Conservation (phyloP, 2,797 vertebrate genomes). For the Apodemus agrarius region DNA sequence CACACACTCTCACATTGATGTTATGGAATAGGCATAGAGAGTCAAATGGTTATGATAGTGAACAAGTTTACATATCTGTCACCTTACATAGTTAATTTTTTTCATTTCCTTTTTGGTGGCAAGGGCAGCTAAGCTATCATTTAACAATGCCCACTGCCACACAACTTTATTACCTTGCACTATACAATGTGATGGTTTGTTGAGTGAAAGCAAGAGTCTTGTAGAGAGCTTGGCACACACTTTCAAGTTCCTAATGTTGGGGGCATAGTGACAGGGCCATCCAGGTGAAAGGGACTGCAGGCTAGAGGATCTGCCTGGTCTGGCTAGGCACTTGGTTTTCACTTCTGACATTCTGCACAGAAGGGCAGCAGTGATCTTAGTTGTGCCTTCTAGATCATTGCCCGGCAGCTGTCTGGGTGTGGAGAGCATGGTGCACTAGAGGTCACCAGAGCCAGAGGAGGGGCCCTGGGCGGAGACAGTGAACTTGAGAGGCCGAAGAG, state of each 20-base stretch:
- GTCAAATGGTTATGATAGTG: not conserved
- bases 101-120: not conserved
- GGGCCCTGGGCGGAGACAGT: not conserved
- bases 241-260: not conserved
- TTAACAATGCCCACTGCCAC: not conserved
- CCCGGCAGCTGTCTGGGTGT: not conserved
- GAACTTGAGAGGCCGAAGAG: not conserved
- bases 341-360: not conserved
- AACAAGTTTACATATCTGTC: not conserved
- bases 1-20: not conserved
- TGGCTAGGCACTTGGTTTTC: not conserved
- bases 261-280: not conserved
- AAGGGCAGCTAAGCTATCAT: not conserved
- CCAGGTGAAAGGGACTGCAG: not conserved
- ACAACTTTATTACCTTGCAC: not conserved
- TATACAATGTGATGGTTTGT: not conserved
- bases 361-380: not conserved
- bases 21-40: not conserved
- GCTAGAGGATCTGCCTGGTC: not conserved
- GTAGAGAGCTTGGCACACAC: not conserved
- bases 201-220: not conserved
- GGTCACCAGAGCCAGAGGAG: not conserved
- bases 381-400: not conserved
- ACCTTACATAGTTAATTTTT: not conserved
- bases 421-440: not conserved